Evolutionary conservation across 2,797 vertebrate species (phyloP).

Genomic region (Benthosema pterotum): DNA sequence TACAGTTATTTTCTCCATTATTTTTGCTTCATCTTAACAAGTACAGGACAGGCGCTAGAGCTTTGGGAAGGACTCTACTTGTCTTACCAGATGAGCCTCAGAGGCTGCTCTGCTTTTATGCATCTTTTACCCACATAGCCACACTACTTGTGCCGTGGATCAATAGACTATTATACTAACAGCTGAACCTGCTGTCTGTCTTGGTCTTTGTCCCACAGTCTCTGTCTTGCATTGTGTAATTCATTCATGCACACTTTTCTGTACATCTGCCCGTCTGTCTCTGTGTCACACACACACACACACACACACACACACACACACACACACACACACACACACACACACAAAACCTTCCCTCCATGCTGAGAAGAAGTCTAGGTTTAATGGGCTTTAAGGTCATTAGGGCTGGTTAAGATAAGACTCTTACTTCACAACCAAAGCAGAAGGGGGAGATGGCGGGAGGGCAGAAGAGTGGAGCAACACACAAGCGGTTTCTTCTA

Average conservation of each 20-base stretch:
- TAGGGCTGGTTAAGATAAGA: conserved; percentile 50
- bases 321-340: neutral
- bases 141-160: too few relatives aligned
- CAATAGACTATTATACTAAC: neutral
- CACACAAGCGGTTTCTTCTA: conserved; percentile 15
- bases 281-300: neutral
- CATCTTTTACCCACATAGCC: too few relatives aligned
- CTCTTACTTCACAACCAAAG: conserved; percentile 47
- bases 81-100: too few relatives aligned
- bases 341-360: neutral
- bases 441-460: conserved; percentile 3
- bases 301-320: conserved; percentile 14
- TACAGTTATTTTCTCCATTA: too few relatives aligned
- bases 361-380: conserved; percentile 37
- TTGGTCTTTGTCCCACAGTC: neutral
- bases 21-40: too few relatives aligned
- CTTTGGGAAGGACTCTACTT: too few relatives aligned
- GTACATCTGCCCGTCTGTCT: neutral
- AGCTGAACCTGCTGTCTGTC: neutral
- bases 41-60: too few relatives aligned
- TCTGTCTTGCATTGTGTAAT: conserved; percentile 4
- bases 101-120: too few relatives aligned
- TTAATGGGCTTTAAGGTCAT: conserved; percentile 54
- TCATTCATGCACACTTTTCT: conserved; percentile 17
- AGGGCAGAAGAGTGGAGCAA: neutral